Evolutionary conservation across 2,888 invertebrate species (phyloP).

Genomic region (Polyploca ridens): DNA sequence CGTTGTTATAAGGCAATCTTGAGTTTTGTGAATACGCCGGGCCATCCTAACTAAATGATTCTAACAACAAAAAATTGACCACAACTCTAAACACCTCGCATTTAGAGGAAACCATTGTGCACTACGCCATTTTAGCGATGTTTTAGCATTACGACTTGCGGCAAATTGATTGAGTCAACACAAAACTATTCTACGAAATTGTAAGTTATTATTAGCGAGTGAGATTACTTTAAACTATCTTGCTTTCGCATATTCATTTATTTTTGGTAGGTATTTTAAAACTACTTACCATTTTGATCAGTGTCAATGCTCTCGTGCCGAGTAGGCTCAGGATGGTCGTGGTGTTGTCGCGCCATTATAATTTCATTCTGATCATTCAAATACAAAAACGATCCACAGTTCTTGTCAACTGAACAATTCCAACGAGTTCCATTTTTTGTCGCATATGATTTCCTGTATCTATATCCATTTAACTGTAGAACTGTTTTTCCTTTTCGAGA

Average conservation of each 20-base stretch:
- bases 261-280: neutral
- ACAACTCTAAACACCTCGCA: too few species aligned
- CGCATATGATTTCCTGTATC: conserved; percentile 61
- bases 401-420: conserved; percentile 60
- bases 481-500: conserved; percentile 58
- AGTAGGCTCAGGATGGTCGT: conserved; percentile 46
- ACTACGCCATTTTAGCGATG: too few species aligned
- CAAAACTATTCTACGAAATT: too few species aligned
- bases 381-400: conserved; percentile 61
- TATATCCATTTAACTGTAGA: conserved; percentile 60
- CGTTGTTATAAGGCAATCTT: too few species aligned
- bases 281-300: conserved; percentile 47
- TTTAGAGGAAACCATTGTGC: too few species aligned
- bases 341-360: conserved; percentile 52
- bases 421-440: conserved; percentile 61
- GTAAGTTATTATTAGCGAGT: too few species aligned
- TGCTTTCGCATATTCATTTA: neutral
- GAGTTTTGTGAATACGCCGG: too few species aligned
- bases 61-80: too few species aligned
- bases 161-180: too few species aligned
- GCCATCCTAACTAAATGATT: too few species aligned
- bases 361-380: conserved; percentile 65
- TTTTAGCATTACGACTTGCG: too few species aligned
- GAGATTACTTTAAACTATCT: neutral
- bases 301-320: conserved; percentile 34